A percentile compares a stretch with the other conserved stretches of the same genome.
These are phyloP conservation scores for Pitangus sulphuratus DNA, from an alignment of 2,797 vertebrate species.

Conservation along the genomic window DNA sequence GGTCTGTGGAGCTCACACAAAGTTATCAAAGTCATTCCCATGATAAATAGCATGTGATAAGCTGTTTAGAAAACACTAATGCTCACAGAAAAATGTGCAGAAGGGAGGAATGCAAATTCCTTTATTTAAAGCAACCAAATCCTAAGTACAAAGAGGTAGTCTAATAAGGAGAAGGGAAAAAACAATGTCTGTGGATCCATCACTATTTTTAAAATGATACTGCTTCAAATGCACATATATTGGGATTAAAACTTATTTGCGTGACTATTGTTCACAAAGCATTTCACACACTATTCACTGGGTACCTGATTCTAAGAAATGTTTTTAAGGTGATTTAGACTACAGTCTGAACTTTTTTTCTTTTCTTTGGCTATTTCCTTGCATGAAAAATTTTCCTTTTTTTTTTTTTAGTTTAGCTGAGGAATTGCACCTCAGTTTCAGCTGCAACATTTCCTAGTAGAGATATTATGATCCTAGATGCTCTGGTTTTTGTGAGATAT, in stretches of 20 bases:
- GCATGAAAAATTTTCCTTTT: background rate
- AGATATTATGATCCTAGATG: background rate
- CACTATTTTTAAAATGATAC: background rate
- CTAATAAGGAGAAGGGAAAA: background rate
- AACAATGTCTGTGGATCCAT: background rate
- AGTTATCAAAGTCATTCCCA: background rate
- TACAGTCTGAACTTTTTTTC: background rate
- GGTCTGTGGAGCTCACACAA: background rate
- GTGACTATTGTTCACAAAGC: background rate
- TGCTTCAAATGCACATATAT: background rate
- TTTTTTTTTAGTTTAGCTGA: background rate
- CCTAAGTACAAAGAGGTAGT: background rate
- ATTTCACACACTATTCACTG: background rate
- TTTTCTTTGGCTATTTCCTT: background rate
- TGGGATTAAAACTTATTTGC: background rate
- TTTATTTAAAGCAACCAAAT: background rate
- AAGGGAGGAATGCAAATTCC: background rate
- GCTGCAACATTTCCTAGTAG: background rate
- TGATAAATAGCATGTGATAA: slow-evolving; percentile 35
- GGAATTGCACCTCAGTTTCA: background rate
- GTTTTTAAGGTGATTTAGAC: background rate
- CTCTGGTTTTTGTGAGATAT: background rate
- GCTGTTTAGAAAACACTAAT: slow-evolving; percentile 37
- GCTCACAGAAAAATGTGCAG: background rate
- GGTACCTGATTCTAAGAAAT: background rate